Evolutionary conservation across 2,797 vertebrate species (phyloP).

Genomic region (Karalla daura): DNA sequence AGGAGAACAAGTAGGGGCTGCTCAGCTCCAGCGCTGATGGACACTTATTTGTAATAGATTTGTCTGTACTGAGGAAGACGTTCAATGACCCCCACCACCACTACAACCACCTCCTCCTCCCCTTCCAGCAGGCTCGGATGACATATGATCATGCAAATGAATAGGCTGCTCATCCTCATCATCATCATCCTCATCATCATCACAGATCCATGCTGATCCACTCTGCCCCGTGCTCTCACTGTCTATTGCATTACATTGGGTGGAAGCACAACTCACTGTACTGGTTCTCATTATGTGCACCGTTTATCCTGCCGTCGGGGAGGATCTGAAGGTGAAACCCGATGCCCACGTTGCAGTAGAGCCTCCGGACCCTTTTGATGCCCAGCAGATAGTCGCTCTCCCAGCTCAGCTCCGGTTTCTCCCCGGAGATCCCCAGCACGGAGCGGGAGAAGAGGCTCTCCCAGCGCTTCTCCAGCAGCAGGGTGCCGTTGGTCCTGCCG

Average conservation of each 20-base stretch:
- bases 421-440: constrained; percentile 89
- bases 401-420: constrained; percentile 91
- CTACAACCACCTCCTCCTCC: too few species aligned
- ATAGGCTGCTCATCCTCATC: constrained; percentile 53
- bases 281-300: constrained; percentile 93
- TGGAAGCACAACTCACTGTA: constrained; percentile 94
- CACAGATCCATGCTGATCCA: constrained; percentile 74
- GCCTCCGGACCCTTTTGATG: constrained; percentile 94
- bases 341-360: constrained; percentile 99
- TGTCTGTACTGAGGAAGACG: constrained; percentile 72
- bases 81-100: too few species aligned
- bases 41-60: constrained; percentile 80
- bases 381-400: constrained; percentile 96
- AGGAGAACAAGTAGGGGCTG: too few species aligned
- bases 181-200: too few species aligned
- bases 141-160: constrained; percentile 76
- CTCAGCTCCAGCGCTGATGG: constrained; percentile 71
- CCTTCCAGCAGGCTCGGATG: constrained; percentile 69
- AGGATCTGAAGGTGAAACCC: constrained; percentile 98
- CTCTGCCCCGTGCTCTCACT: constrained; percentile 64
- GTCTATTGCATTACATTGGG: constrained; percentile 79
- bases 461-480: constrained; percentile 90
- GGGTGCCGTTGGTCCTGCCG: constrained; percentile 87
- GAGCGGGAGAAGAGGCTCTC: constrained; percentile 93
- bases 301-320: constrained; percentile 92